A percentile compares a stretch with the other conserved stretches of the same genome.
Evolutionary conservation across 1,140 invertebrate genomes (phyloP).

Genomic region (Drosophila kikkawai): DNA sequence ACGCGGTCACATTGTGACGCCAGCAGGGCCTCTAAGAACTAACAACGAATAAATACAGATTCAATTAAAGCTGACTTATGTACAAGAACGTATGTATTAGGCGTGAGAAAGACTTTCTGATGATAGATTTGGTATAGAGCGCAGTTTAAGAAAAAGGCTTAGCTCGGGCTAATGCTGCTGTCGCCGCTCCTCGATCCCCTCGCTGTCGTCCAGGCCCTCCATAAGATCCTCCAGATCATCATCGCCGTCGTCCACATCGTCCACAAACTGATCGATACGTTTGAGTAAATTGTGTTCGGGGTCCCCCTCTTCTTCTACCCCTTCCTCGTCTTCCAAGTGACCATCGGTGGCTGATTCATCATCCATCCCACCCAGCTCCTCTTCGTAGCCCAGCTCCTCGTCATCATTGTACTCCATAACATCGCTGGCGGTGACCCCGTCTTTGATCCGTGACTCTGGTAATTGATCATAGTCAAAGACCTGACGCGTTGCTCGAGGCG

Average conservation of each 20-base stretch:
- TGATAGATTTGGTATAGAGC: slow-evolving; percentile 83
- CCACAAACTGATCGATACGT: slow-evolving; percentile 77
- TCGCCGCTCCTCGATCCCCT: slow-evolving; percentile 40
- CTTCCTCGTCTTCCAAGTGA: slow-evolving; percentile 37
- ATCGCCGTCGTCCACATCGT: slow-evolving; percentile 69
- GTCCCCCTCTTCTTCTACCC: slow-evolving; percentile 38
- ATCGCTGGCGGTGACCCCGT: slow-evolving; percentile 32
- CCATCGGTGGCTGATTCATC: slow-evolving; percentile 31
- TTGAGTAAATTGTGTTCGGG: slow-evolving; percentile 72
- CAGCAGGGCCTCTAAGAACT: slow-evolving; percentile 46
- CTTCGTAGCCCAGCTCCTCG: slow-evolving; percentile 45
- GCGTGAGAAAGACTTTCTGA: slow-evolving; percentile 73
- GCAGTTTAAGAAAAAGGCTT: slow-evolving; percentile 67
- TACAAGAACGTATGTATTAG: slow-evolving; percentile 63
- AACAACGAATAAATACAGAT: slow-evolving; percentile 60
- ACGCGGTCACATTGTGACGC: slow-evolving; percentile 45
- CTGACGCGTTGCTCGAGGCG: slow-evolving; percentile 70
- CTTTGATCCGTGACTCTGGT: slow-evolving; percentile 76
- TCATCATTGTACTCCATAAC: slow-evolving; percentile 35
- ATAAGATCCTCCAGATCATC: slow-evolving; percentile 73
- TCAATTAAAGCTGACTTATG: slow-evolving; percentile 75
- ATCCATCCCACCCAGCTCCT: slow-evolving; percentile 9
- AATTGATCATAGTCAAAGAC: slow-evolving; percentile 84
- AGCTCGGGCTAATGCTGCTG: slow-evolving; percentile 52
- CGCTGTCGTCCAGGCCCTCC: slow-evolving; percentile 51